Evolutionary conservation across 2,888 invertebrate species (phyloP), one percentile per base, ranked within the genome.

Genomic region (Ptychoptera albimana): DNA sequence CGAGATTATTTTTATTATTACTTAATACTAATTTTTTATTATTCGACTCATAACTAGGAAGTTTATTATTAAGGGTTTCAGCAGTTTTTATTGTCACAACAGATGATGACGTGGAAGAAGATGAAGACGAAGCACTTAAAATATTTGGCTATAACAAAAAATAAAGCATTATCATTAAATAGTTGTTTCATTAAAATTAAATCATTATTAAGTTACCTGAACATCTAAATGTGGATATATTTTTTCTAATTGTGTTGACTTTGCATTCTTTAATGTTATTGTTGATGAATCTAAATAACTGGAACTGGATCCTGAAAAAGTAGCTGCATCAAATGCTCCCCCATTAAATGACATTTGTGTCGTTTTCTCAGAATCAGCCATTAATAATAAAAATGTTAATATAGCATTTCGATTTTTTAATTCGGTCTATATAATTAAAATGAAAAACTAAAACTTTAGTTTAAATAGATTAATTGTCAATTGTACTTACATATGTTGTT

Each of bases 401-500:
- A 79, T 63, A 30, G 75, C 71, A 45, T 71, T 71, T 50, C 76
- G 67, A 55, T 78, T 74, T 52, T 74, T 72, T 45, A 77, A 59
- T 39, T 78, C 67, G 50, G 72, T 69, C 74, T 75, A 64, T n/a
- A n/a, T n/a, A n/a, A n/a, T n/a, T n/a, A n/a, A n/a, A n/a, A n/a
- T n/a, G n/a, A n/a, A n/a, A n/a, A n/a, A n/a, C n/a, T n/a, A n/a
- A n/a, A n/a, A n/a, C n/a, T 23, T 5, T 23, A 23, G 7, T 23
- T 23, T 23, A 23, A 5, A 23, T 5, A 23, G 7, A 23, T 23
- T n/a, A n/a, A n/a, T n/a, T 5, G 7, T 40, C 13, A 8, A 41
- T 42, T 34, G 13, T 43, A 54, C 57, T 52, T 50, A 58, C 58
- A 45, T 53, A 54, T 13, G 56, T 54, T 48, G 57, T 57, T 13